Conservation (phyloP, 2,797 vertebrate genomes). For the Manis crassicaudata region DNA sequence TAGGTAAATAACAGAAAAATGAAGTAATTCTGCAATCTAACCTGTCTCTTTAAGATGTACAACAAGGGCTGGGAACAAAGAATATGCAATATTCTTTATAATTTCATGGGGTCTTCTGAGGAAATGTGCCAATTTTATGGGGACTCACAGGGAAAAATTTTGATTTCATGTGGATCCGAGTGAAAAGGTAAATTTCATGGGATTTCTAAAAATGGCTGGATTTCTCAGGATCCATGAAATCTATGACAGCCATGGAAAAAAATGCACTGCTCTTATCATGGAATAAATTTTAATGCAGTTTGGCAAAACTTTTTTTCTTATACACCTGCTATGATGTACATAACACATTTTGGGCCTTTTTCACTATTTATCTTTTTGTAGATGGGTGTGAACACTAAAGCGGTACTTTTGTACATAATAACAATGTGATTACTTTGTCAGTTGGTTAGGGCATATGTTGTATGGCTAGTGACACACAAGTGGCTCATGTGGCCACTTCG, state of each 20-base stretch:
- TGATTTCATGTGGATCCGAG: conserved; percentile 84
- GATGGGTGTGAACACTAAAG: neutral
- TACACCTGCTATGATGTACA: conserved; percentile 58
- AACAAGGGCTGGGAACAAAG: conserved; percentile 70
- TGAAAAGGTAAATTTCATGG: conserved; percentile 86
- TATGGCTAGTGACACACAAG: neutral
- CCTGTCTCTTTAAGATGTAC: conserved; percentile 77
- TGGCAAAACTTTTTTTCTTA: conserved; percentile 81
- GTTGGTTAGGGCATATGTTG: neutral
- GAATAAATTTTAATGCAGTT: conserved; percentile 76
- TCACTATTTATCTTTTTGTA: neutral
- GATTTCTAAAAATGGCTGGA: conserved; percentile 83
- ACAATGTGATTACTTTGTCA: neutral
- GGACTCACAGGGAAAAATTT: conserved; percentile 79
- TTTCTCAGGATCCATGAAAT: conserved; percentile 84
- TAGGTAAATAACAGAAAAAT: conserved; percentile 52
- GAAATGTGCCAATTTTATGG: conserved; percentile 84
- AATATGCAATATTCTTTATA: conserved; percentile 80
- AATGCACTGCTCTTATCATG: conserved; percentile 69
- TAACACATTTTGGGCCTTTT: conserved; percentile 67
- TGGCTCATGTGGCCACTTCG: neutral
- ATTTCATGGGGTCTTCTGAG: conserved; percentile 84
- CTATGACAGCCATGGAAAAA: conserved; percentile 79
- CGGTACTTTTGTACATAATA: neutral
- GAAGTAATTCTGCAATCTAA: conserved; percentile 56